Evolutionary conservation across 2,797 vertebrate species (phyloP), one percentile per base, ranked within the genome.

Genomic region (Xyrichtys novacula): DNA sequence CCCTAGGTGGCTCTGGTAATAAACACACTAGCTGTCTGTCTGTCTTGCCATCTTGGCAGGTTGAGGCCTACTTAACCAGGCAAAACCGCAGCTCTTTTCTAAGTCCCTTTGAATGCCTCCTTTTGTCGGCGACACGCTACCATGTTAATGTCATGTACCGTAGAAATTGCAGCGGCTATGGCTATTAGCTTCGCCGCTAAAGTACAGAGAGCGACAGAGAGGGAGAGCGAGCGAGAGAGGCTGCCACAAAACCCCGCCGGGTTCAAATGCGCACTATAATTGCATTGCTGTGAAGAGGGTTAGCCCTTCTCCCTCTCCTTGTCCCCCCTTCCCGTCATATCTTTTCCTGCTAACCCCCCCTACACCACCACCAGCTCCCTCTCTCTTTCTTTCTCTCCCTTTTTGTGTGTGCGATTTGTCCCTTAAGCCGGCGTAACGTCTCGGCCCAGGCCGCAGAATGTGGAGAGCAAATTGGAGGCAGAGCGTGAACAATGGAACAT

Each of bases 401-500:
- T 93, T 93, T 91, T 94, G 92, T 98, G 96, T 98, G 96, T 97
- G 96, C 96, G 96, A 99, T 99, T 99, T 99, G 98, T 99, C 96
- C 96, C 96, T 96, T 99, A 99, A 99, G 97, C 97, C 97, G 94
- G 96, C 98, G 98, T 96, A 98, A 99, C 98, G 95, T 98, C 97
- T 96, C 95, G 96, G 95, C 96, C 94, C 93, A 93, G 96, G 96
- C 96, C 95, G 95, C 96, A 99, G 97, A 99, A 99, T 99, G 96
- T 96, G 95, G 94, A 96, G 96, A 98, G 98, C 97, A 99, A 99
- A 99, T 99, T 98, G 97, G 96, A 99, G 97, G 96, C 95, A 96
- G 96, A 97, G 98, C 97, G 95, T 97, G 98, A 98, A 99, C 97
- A 99, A 99, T 98, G 96, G 94, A 96, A 99, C 97, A 98, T 94